Base-by-base conservation (phyloP, 2,888 invertebrate genomes). In the Agonopterix subpropinquella region DNA sequence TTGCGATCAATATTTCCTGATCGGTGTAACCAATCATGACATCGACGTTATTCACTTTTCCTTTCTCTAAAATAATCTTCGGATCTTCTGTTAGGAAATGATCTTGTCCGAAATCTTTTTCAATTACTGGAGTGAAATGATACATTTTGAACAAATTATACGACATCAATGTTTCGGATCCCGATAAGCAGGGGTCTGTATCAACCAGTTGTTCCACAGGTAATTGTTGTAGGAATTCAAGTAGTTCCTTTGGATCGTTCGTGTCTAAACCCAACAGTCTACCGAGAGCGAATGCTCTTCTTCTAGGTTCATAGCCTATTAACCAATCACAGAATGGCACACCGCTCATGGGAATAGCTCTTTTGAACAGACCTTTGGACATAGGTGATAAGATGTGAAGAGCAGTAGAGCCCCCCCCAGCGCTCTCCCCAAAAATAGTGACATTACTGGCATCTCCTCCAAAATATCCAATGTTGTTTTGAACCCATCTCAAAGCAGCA, bases 21-120 rank as follows among this genome's bases (percentile, higher is more conserved):
- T 13, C 13, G 13, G 13, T 13, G 13, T 13, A 13, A 13, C 13
- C 13, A 13, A 13, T 13, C 13, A 13, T 13, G 13, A 93, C 86
- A 0, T 94, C 94, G 1, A 92, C 86, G 37, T 75, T 59, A 43
- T 74, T 74, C 4, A 90, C 67, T n/a, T 72, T 77, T 18, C 92
- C 91, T 36, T 79, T 74, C 61, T 65, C 73, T 28, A 74, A 52
- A 28, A 60, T 47, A n/a, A 66, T 55, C 4, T 61, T 44, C 2
- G 70, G 70, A 11, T 64, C 53, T 52, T 73, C 68, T 0, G 63
- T 66, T 15, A 79, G 36, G 13, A 13, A 13, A 13, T 13, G 13
- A 13, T 13, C 13, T 13, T 13, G 13, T 13, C 13, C 13, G 13
- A 13, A 13, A 13, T 13, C 2, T 13, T 13, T 13, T 13, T 13